phyloP scores from a whole-genome alignment of 2,888 invertebrate species.

The Fragum fragum region DNA sequence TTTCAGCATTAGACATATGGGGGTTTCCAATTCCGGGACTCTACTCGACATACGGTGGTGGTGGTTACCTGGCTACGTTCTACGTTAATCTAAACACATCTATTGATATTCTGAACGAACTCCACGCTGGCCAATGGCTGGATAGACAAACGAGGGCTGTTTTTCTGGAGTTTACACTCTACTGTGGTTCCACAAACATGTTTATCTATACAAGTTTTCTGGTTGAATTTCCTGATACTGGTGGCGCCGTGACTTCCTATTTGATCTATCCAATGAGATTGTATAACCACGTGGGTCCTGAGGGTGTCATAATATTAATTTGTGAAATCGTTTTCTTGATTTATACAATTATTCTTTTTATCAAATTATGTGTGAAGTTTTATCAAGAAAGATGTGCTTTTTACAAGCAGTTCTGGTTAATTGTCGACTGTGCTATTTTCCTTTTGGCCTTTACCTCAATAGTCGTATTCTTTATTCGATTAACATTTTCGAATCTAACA shows the following conservation, averaged over 20 bases:
- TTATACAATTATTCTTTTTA: slow-evolving; percentile 48
- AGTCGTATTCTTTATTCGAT: slow-evolving; percentile 60
- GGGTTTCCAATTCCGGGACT: slow-evolving; percentile 68
- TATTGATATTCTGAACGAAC: slow-evolving; percentile 62
- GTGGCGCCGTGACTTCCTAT: slow-evolving; percentile 71
- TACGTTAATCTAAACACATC: slow-evolving; percentile 67
- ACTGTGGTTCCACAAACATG: slow-evolving; percentile 74
- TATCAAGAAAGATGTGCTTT: slow-evolving; percentile 47
- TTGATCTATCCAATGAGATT: slow-evolving; percentile 68
- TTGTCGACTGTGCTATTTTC: slow-evolving; percentile 59
- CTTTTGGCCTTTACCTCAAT: slow-evolving; percentile 40
- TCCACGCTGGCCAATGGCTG: slow-evolving; percentile 71
- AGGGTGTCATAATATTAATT: slow-evolving; percentile 57
- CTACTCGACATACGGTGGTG: slow-evolving; percentile 68
- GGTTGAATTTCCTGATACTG: slow-evolving; percentile 77
- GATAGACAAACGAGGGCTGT: slow-evolving; percentile 78
- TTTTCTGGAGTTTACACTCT: slow-evolving; percentile 77
- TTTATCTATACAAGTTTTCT: slow-evolving; percentile 73
- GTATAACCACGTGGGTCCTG: slow-evolving; percentile 59
- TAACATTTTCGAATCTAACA: slow-evolving; percentile 48
- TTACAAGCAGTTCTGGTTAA: slow-evolving; percentile 66
- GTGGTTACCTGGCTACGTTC: slow-evolving; percentile 75
- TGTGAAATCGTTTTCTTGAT: slow-evolving; percentile 63
- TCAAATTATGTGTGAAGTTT: slow-evolving; percentile 52
- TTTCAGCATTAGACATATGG: slow-evolving; percentile 55